Evolutionary conservation across 2,797 vertebrate genomes (phyloP), one percentile per base, ranked within the genome.

Genomic region (Sphaeramia orbicularis): DNA sequence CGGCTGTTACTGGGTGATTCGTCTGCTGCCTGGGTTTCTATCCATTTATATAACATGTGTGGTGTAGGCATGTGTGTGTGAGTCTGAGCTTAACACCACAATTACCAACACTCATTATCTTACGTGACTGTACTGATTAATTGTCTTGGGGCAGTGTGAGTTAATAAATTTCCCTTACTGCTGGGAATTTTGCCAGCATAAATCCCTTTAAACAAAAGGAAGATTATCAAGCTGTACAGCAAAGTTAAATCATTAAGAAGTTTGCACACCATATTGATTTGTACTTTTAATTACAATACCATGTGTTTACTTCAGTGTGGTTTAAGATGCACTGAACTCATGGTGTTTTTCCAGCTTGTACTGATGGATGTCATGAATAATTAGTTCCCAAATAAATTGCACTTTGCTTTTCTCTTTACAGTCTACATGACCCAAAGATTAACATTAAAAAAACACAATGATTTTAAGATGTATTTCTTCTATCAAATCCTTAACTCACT

Each of bases 1-100:
- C 52, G 37, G 18, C 56, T 5, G 14, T 84, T 77, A 75, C 68
- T 50, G 48, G 44, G 49, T 15, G 67, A 79, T 87, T 69, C 18
- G 43, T 71, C 71, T 60, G 57, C 30, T 52, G 55, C 36, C 18
- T 37, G 7, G 30, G 48, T 56, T 56, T 70, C 41, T 52, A 15
- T 64, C 24, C 38, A 15, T 2, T 70, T 70, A n/a, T 48, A 8
- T 32, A 56, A 75, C 68, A 71, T 56, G 16, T 56, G 54, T 59
- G 19, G 19, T 54, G 41, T 9, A 27, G 38, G 54, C 19, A 42
- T 65, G 68, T 57, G 40, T 37, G 27, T 16, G 19, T n/a, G 11
- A 27, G 37, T 27, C 18, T 21, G 55, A 37, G 61, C n/a, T n/a
- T 37, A 38, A 32, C n/a, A 19, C 32, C 32, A 35, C 41, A 14